Evolutionary conservation across 2,113 vertebrate species (phyloP).

Genomic region (Puma concolor): DNA sequence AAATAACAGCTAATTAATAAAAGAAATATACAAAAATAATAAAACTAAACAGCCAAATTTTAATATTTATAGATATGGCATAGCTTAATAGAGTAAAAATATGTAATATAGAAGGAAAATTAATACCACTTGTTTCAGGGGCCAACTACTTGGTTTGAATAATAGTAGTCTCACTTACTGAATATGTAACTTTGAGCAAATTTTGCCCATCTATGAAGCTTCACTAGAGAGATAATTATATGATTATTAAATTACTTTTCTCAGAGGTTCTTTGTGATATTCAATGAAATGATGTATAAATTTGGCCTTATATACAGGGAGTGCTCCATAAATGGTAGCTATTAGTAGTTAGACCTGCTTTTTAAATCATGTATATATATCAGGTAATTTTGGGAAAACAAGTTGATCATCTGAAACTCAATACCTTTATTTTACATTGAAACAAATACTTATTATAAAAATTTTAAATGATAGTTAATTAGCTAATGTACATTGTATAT

Average conservation of each 20-base stretch:
- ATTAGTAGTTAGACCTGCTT: neutral
- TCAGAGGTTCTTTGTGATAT: neutral
- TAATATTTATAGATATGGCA: neutral
- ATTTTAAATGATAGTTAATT: neutral
- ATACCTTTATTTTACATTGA: slow-evolving; percentile 4
- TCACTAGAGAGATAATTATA: neutral
- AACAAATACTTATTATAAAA: neutral
- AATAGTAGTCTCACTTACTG: neutral
- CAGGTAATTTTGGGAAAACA: neutral
- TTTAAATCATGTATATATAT: neutral
- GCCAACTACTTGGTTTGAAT: neutral
- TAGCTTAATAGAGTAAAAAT: neutral
- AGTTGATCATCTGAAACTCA: neutral
- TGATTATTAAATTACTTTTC: neutral
- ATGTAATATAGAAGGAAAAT: neutral
- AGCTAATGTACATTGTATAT: neutral
- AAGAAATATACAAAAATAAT: neutral
- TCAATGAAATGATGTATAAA: neutral
- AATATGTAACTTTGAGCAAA: neutral
- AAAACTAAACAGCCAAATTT: neutral
- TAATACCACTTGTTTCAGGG: neutral
- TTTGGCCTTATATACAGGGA: neutral
- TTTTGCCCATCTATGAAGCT: neutral
- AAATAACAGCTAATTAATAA: neutral
- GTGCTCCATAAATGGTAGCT: neutral